phyloP scores from a whole-genome alignment of 2,888 invertebrate species.

The Camptogramma bilineatum region DNA sequence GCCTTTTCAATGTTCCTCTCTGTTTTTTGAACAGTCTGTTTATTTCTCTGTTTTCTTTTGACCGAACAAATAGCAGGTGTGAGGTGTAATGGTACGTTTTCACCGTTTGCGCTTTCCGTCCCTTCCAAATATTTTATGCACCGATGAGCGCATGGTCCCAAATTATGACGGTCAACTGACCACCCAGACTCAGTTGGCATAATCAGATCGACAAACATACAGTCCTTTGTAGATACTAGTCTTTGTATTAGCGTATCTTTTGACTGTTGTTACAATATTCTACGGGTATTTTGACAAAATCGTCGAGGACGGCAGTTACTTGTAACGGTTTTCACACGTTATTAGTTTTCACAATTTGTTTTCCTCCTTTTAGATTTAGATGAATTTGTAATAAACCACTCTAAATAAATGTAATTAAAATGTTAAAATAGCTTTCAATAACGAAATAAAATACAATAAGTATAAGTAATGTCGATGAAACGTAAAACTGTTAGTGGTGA shows the following conservation, averaged over 20 bases:
- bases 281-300: slow-evolving; percentile 3
- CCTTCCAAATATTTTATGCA: slow-evolving; percentile 80
- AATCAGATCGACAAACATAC: slow-evolving; percentile 82
- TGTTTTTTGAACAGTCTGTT: slow-evolving; percentile 29
- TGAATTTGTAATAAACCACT: too few relatives aligned
- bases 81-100: slow-evolving; percentile 76
- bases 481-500: too few relatives aligned
- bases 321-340: neutral
- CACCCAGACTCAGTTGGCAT: slow-evolving; percentile 68
- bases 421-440: too few relatives aligned
- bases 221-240: slow-evolving; percentile 69
- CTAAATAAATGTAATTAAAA: too few relatives aligned
- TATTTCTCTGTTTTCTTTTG: slow-evolving; percentile 52
- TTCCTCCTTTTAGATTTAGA: too few relatives aligned
- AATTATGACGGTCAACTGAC: slow-evolving; percentile 85
- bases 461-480: too few relatives aligned
- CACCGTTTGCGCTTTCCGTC: slow-evolving; percentile 72
- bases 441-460: too few relatives aligned
- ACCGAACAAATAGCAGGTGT: slow-evolving; percentile 67
- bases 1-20: neutral
- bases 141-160: slow-evolving; percentile 72
- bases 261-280: slow-evolving; percentile 20
- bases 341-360: too few relatives aligned
- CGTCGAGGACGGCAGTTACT: neutral
- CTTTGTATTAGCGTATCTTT: slow-evolving; percentile 57